A percentile compares a stretch with the other conserved stretches of the same genome.
These are phyloP conservation scores for Halichoerus grypus DNA, from an alignment of 2,113 vertebrate species.

Conservation along the genomic window DNA sequence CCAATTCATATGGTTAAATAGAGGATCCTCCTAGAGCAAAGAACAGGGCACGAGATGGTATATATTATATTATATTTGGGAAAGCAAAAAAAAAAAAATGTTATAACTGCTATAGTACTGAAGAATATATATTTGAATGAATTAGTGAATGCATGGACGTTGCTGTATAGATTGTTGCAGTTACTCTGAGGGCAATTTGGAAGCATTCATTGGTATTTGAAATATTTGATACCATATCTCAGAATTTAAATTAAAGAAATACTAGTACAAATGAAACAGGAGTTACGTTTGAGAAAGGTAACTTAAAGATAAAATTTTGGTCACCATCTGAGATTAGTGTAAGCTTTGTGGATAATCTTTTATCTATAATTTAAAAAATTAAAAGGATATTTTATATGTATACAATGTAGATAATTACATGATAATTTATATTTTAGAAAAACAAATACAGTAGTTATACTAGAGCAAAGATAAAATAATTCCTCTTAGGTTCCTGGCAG, in stretches of 20 bases:
- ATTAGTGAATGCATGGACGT: neutral
- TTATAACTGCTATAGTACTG: neutral
- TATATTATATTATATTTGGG: neutral
- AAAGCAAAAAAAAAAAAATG: neutral
- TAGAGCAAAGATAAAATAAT: neutral
- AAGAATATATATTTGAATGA: neutral
- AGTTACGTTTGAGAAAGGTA: neutral
- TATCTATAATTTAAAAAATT: neutral
- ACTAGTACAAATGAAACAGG: neutral
- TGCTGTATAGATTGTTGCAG: neutral
- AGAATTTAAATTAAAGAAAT: neutral
- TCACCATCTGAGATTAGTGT: neutral
- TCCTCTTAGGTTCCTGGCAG: neutral
- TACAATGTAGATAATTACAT: neutral
- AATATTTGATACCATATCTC: neutral
- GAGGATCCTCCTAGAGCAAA: neutral
- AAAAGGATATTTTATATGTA: neutral
- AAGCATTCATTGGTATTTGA: neutral
- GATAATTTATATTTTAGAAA: slow-evolving; percentile 1
- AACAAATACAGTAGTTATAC: neutral
- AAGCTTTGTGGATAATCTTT: neutral
- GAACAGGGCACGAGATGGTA: neutral
- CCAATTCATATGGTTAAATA: neutral
- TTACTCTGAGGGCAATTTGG: neutral
- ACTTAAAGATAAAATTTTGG: neutral